Conservation (phyloP, 2,888 invertebrate genomes). For the Cabera pusaria region DNA sequence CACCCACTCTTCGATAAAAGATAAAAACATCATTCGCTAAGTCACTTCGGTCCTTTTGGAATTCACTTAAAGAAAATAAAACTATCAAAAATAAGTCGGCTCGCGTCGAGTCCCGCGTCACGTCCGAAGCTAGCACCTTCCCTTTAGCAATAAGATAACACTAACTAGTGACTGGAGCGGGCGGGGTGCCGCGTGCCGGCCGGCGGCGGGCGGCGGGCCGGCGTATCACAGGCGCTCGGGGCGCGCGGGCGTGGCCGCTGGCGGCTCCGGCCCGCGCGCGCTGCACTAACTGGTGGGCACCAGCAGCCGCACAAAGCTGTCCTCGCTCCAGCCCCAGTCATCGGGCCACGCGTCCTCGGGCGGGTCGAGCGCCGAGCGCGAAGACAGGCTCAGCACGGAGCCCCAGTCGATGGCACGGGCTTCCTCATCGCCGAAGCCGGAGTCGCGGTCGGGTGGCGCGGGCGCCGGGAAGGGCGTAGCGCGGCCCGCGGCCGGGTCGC, state of each 20-base stretch:
- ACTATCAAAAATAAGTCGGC: constrained; percentile 83
- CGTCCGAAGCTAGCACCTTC: constrained; percentile 83
- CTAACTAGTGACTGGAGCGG: constrained; percentile 77
- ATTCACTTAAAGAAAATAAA: constrained; percentile 81
- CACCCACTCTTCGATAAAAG: constrained; percentile 73
- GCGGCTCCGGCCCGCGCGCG: constrained; percentile 76
- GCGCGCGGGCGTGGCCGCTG: constrained; percentile 75
- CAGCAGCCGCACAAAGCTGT: constrained; percentile 88
- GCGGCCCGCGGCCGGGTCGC: constrained; percentile 80
- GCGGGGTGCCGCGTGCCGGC: constrained; percentile 53
- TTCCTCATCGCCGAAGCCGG: constrained; percentile 90
- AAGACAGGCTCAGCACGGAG: constrained; percentile 93
- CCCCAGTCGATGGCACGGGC: constrained; percentile 95
- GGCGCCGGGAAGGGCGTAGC: constrained; percentile 88
- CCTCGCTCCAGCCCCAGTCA: constrained; percentile 85
- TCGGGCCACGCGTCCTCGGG: constrained; percentile 90
- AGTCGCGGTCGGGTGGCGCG: constrained; percentile 85
- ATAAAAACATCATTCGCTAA: constrained; percentile 75
- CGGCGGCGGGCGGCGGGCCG: constrained; percentile 45
- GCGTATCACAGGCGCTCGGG: constrained; percentile 75
- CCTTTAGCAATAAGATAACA: constrained; percentile 80
- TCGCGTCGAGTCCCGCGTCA: constrained; percentile 80
- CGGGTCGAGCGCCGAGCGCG: constrained; percentile 93
- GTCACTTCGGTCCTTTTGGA: constrained; percentile 77
- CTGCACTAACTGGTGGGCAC: constrained; percentile 87